These are phyloP conservation scores for Thomomys bottae DNA, from an alignment of 2,113 vertebrate species.

Conservation along the genomic window DNA sequence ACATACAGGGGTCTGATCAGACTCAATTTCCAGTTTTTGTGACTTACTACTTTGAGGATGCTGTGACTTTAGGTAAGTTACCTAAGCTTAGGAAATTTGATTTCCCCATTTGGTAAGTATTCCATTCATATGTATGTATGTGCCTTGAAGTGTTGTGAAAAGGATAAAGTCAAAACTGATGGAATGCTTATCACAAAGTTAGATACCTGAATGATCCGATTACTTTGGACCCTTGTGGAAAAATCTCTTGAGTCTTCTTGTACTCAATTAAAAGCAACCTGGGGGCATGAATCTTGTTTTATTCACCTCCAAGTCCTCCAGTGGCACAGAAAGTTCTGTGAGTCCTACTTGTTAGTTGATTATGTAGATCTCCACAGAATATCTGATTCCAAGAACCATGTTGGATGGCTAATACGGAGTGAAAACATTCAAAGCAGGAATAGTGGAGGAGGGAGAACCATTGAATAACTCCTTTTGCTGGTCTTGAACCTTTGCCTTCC, in stretches of 20 bases:
- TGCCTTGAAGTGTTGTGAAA: background rate
- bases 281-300: background rate
- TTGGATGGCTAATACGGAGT: background rate
- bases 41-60: background rate
- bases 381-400: no score
- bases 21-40: background rate
- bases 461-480: background rate
- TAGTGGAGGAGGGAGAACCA: no score
- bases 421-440: rapidly evolving
- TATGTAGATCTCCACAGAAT: background rate
- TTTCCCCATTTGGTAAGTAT: background rate
- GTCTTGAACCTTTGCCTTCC: background rate
- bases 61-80: background rate
- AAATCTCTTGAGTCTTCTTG: background rate
- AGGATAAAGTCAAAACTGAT: background rate
- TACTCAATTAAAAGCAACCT: background rate
- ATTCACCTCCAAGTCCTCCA: background rate
- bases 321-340: background rate
- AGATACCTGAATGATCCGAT: background rate
- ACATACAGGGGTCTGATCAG: background rate
- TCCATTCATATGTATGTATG: background rate
- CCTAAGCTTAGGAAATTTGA: background rate
- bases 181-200: background rate
- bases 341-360: background rate
- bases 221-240: no score